Evolutionary conservation across 2,113 vertebrate species (phyloP), one percentile per base, ranked within the genome.

Genomic region (Microcebus griseorufus): DNA sequence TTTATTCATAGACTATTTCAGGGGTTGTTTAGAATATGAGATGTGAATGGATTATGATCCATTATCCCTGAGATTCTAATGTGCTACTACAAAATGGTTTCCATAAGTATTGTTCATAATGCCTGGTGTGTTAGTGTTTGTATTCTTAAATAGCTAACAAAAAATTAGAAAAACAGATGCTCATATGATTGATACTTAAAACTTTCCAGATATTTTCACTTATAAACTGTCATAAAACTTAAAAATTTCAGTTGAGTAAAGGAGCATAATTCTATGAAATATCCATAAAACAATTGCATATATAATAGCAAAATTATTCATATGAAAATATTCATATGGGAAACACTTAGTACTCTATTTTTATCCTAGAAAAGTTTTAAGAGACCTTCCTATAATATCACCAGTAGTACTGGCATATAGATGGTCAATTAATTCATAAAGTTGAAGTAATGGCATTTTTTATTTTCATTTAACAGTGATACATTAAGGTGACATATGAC

Each of bases 1-100:
- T 98, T 98, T 98, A 98, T 98, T 98, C 97, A 98, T 76, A 97
- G 95, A 98, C 96, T 98, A 97, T 98, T 98, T 96, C 70, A 98
- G 92, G 75, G 97, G 89, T 91, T 98, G 90, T 98, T 98, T 97
- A 95, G 97, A 98, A 94, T 98, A 96, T 93, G 94, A 98, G 97
- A 98, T 97, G 81, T 97, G 58, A 98, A 98, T 96, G 88, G 69
- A 97, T 98, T 98, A 97, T 97, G 87, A 98, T 92, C 73, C 17
- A 89, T 96, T 98, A 97, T 97, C 96, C 39, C 89, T 96, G 94
- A 98, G 97, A 98, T 97, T 98, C 95, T 95, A 95, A 87, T 98
- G 14, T 79, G 96, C 96, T 96, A 51, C 55, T 4, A 69, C 39
- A 93, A 73, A 97, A 97, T 95, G 29, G 51, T 60, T 11, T 97